phyloP scores from a whole-genome alignment of 2,113 vertebrate species.

The Albula goreensis region DNA sequence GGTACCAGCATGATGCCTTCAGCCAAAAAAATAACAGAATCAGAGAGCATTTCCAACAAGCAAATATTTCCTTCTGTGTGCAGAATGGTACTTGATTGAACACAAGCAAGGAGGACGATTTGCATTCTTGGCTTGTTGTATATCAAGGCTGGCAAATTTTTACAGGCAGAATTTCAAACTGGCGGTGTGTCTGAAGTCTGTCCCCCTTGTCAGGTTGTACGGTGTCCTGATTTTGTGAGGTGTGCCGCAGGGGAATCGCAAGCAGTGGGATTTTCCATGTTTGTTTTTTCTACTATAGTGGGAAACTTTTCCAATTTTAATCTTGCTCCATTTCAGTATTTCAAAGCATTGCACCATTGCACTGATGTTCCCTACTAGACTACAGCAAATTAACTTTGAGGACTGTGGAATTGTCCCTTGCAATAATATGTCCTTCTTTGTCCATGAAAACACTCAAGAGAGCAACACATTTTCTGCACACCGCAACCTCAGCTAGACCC shows the following conservation, averaged over 20 bases:
- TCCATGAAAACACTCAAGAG: background rate
- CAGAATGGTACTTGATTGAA: slow-evolving; percentile 50
- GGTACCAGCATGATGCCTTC: background rate
- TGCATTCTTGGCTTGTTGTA: slow-evolving; percentile 63
- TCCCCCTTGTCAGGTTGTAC: slow-evolving; percentile 21
- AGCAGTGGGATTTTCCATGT: background rate
- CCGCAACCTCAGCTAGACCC: background rate
- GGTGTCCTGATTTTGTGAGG: slow-evolving; percentile 31
- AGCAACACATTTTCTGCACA: background rate
- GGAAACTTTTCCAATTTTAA: background rate
- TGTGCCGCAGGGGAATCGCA: background rate
- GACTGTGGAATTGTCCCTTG: background rate
- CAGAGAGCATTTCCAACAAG: slow-evolving; percentile 42
- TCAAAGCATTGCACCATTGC: background rate
- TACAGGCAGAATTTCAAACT: slow-evolving; percentile 48
- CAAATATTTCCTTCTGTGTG: slow-evolving; percentile 37
- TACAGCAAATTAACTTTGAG: background rate
- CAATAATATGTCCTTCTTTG: background rate
- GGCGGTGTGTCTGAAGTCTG: slow-evolving; percentile 32
- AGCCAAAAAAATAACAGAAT: slow-evolving; percentile 32
- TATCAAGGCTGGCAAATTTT: slow-evolving; percentile 54
- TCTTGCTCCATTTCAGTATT: background rate
- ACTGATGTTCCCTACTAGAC: background rate
- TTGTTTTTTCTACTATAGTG: background rate
- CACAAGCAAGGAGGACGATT: slow-evolving; percentile 51